Percentiles rank a stretch among this genome's conserved stretches.
These are phyloP conservation scores for Philopedon plagiatum DNA, from an alignment of 2,888 invertebrate species.

Conservation along the genomic window DNA sequence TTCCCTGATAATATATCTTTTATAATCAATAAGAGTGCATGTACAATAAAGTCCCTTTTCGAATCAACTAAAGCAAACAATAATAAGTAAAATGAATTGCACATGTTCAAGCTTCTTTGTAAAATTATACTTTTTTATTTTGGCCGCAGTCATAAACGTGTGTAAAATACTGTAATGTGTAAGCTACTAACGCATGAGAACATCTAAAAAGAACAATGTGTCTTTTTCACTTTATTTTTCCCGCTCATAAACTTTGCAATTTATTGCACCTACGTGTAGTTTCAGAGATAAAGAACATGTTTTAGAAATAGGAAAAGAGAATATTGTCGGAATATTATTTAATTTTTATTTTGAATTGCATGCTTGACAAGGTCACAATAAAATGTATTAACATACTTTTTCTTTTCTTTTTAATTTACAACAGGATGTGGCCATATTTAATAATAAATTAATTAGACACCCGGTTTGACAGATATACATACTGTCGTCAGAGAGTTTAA, in stretches of 20 bases:
- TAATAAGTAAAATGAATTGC: background rate
- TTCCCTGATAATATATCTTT: too few species aligned
- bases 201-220: slow-evolving; percentile 24
- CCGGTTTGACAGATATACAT: too few species aligned
- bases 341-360: background rate
- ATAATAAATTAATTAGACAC: too few species aligned
- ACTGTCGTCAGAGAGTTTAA: too few species aligned
- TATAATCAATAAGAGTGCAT: too few species aligned
- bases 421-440: too few species aligned
- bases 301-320: background rate
- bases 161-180: slow-evolving; percentile 15
- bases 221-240: slow-evolving; percentile 31
- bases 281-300: slow-evolving; percentile 1
- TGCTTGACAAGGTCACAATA: too few species aligned
- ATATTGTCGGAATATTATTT: background rate
- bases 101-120: background rate
- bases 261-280: slow-evolving; percentile 23
- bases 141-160: slow-evolving; percentile 1
- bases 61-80: background rate
- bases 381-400: too few species aligned
- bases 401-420: too few species aligned
- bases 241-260: slow-evolving; percentile 24
- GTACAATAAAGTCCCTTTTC: too few species aligned
- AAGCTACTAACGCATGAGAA: slow-evolving; percentile 14
- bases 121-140: background rate